Percentiles rank a stretch among this genome's conserved stretches.
Evolutionary conservation across 2,797 vertebrate species (phyloP).

Genomic region (Tauraco hartlaubi): DNA sequence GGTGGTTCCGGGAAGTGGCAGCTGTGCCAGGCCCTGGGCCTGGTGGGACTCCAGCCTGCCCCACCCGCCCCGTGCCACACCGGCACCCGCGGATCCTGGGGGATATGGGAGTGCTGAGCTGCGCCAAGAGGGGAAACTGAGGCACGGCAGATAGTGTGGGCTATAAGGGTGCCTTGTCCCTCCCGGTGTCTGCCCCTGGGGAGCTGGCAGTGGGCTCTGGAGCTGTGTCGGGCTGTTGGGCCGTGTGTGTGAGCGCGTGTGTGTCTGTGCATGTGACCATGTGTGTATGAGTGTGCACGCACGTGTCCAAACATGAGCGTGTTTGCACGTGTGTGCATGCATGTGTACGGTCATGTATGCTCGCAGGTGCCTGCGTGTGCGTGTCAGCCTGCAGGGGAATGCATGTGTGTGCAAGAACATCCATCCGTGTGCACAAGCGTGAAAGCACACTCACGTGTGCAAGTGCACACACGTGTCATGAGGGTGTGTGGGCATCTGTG

Average conservation of each 20-base stretch:
- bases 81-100: background rate
- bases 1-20: background rate
- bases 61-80: fast-evolving
- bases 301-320: fast-evolving
- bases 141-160: background rate
- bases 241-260: background rate
- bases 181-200: fast-evolving
- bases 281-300: too few species aligned
- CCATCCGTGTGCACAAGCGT: fast-evolving
- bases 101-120: background rate
- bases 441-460: too few species aligned
- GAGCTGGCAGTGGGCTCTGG: background rate
- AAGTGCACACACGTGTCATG: too few species aligned
- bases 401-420: background rate
- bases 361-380: fast-evolving
- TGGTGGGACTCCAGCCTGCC: background rate
- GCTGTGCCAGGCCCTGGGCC: background rate
- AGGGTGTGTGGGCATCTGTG: too few species aligned
- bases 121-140: background rate
- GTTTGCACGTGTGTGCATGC: background rate
- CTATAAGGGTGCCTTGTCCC: background rate
- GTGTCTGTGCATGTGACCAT: background rate
- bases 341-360: fast-evolving
- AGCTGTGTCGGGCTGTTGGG: background rate
- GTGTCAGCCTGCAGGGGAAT: background rate